phyloP scores from a whole-genome alignment of 2,888 invertebrate species.

The Hyposoter didymator region DNA sequence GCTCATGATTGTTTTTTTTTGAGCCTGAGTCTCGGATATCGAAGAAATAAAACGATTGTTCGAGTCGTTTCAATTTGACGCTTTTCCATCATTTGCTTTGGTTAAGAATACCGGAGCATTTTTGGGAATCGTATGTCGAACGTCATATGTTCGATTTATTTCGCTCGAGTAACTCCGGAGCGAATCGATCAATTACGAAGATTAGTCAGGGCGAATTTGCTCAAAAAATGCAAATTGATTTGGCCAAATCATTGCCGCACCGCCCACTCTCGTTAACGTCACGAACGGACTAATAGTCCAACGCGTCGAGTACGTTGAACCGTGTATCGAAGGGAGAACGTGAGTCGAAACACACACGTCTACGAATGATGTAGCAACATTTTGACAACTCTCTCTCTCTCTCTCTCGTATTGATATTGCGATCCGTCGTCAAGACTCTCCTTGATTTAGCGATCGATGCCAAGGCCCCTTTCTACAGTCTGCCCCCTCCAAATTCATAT shows the following conservation, averaged over 20 bases:
- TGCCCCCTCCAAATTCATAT: conserved; percentile 28
- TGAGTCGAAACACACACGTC: conserved; percentile 1
- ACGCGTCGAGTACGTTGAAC: conserved; percentile 45
- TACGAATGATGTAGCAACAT: conserved; percentile 26
- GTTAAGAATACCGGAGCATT: neutral
- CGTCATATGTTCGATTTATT: neutral
- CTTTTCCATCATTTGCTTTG: neutral
- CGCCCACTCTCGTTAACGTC: neutral
- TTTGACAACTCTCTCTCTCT: neutral
- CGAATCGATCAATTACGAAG: neutral
- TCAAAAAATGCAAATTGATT: conserved; percentile 9
- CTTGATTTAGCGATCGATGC: conserved; percentile 57
- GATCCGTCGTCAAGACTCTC: conserved; percentile 33
- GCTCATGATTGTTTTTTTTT: neutral
- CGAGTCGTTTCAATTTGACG: neutral
- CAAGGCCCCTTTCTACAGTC: conserved; percentile 41
- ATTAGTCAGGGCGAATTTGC: neutral
- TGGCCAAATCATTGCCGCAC: neutral
- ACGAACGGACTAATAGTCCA: neutral
- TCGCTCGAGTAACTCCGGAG: neutral
- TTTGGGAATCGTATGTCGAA: neutral
- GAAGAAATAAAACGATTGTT: neutral
- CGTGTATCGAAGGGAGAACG: neutral
- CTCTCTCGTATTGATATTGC: conserved; percentile 9
- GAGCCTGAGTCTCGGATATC: neutral